Base-by-base conservation (phyloP, 2,113 vertebrate species). In the Platycercus adscitus region DNA sequence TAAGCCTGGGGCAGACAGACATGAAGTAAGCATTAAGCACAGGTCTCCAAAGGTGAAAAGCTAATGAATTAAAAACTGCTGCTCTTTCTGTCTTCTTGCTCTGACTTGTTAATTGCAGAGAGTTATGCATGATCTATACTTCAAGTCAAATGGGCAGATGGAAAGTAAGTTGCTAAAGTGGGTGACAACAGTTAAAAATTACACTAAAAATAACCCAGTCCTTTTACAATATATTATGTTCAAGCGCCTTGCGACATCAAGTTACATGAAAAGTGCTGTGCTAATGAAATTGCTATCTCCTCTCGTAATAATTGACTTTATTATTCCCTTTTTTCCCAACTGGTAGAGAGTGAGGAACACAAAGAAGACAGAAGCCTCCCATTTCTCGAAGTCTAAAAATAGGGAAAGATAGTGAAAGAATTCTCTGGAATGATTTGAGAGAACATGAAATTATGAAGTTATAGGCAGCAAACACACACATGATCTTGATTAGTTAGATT, bases 21-120 rank as follows among this genome's bases (percentile, higher is more conserved):
- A 84, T 90, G 69, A 96, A 92, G 72, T 93, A 93, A 96, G 65
- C 41, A 64, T 94, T 90, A 92, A 95, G 71, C 69, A 75, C 61
- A 69, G 37, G 55, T 89, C 44, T 83, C 44, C 43, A 82, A 69
- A 89, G 88, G 66, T 73, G 85, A 95, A 96, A 77, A 72, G 76
- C 47, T 90, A 94, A 90, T 87, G 69, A 90, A 94, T 84, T 94
- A 90, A 90, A 96, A 93, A 52, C 47, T 65, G 49, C 43, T 93
- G 43, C 46, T 95, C 64, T 49, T 73, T 84, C 80, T 88, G 31
- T 77, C 60, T 89, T 94, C 47, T 70, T 88, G 16, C n/a, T 88
- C 72, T 89, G 81, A 50, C 68, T 81, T 53, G 16, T 89, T 96
- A 96, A 95, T 92, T 91, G 63, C 49, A 81, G 76, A 89, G 55